These are phyloP conservation scores for Anguilla japonica DNA, from an alignment of 2,113 vertebrate species.

Conservation along the genomic window DNA sequence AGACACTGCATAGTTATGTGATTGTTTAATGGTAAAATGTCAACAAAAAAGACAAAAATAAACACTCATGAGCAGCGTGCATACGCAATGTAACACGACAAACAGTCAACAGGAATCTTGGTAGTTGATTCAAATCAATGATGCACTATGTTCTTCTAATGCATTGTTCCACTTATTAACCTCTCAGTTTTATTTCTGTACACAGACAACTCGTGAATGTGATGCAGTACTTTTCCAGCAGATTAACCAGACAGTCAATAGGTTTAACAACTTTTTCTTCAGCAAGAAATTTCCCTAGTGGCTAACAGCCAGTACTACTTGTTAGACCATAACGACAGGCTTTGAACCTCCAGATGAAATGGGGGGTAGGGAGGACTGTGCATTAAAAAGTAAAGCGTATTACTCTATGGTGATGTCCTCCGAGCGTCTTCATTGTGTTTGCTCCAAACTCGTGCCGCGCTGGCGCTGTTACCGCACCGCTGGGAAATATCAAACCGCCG, in stretches of 20 bases:
- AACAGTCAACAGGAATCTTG: no score
- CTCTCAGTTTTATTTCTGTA: neutral
- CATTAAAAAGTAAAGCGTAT: neutral
- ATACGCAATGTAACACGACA: no score
- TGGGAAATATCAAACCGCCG: neutral
- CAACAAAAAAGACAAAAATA: no score
- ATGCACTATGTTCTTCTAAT: neutral
- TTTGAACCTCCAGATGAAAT: neutral
- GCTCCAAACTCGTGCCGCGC: neutral
- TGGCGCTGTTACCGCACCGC: neutral
- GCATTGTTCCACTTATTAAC: neutral
- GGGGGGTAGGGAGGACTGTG: neutral
- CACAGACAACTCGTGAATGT: neutral
- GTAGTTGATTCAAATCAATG: neutral
- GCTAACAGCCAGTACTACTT: neutral
- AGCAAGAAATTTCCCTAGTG: neutral
- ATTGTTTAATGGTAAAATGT: neutral
- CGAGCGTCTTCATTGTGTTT: neutral
- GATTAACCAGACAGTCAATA: neutral
- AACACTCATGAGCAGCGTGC: no score
- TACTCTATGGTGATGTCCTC: neutral
- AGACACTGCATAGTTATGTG: neutral
- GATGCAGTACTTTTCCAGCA: slow-evolving; percentile 7
- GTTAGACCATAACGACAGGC: neutral
- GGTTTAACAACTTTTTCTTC: neutral